Evolutionary conservation across 2,888 invertebrate genomes (phyloP).

Genomic region (Poecilobothrus nobilitatus): DNA sequence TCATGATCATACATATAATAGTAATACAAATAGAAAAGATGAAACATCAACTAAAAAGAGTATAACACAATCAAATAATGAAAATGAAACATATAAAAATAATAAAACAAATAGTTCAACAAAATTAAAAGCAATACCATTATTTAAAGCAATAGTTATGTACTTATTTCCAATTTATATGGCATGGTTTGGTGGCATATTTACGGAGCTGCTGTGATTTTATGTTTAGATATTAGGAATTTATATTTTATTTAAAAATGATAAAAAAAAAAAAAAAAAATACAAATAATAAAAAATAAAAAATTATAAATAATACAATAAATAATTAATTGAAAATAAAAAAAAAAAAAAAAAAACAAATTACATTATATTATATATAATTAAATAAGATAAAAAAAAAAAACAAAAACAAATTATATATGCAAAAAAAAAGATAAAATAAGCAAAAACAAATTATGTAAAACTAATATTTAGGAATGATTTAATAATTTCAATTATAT

Average conservation of each 20-base stretch:
- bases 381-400: background rate
- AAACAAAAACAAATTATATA: background rate
- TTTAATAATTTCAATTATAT: background rate
- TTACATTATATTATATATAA: background rate
- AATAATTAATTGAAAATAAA: background rate
- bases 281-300: no score
- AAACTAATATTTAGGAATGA: background rate
- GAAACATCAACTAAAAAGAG: conserved; percentile 21
- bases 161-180: conserved; percentile 74
- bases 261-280: no score
- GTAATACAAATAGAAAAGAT: conserved; percentile 21
- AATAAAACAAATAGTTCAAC: conserved; percentile 9
- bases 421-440: background rate
- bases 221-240: conserved; percentile 13
- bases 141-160: conserved; percentile 49
- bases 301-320: background rate
- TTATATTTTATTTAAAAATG: no score
- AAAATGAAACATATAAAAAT: conserved; percentile 24
- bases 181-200: conserved; percentile 76
- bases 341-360: no score
- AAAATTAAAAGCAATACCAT: conserved; percentile 23
- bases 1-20: conserved; percentile 26
- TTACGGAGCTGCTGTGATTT: conserved; percentile 75
- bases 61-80: conserved; percentile 19
- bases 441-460: background rate